These are phyloP conservation scores for Platalea minor DNA, from an alignment of 2,797 vertebrate genomes.

Conservation along the genomic window DNA sequence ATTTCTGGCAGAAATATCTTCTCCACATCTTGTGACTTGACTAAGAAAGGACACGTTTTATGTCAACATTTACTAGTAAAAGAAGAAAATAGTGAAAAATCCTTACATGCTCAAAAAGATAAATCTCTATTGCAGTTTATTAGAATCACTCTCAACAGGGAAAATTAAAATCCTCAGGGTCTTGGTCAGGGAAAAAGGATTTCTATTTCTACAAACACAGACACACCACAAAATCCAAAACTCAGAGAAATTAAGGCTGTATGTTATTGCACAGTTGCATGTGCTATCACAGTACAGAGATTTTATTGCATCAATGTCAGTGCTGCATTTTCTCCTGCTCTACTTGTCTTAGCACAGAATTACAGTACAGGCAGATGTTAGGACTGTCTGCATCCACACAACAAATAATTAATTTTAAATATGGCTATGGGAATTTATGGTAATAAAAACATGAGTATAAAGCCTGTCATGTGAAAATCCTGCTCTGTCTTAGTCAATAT, in stretches of 20 bases:
- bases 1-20: slow-evolving; percentile 10
- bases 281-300: neutral
- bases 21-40: neutral
- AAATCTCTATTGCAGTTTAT: neutral
- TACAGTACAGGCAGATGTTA: neutral
- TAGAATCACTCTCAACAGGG: neutral
- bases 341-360: neutral
- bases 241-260: neutral
- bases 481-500: neutral
- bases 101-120: neutral
- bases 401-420: slow-evolving; percentile 18
- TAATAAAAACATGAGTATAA: neutral
- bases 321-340: neutral
- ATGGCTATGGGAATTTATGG: neutral
- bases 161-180: neutral
- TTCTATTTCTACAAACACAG: neutral
- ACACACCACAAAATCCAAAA: neutral
- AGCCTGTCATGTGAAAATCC: slow-evolving; percentile 9
- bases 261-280: neutral
- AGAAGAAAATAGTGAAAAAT: neutral
- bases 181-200: neutral
- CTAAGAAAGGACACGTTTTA: neutral
- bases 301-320: neutral
- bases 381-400: neutral
- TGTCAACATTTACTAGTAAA: neutral